Base-by-base conservation (phyloP, 1,140 invertebrate species). In the Plodia interpunctella region DNA sequence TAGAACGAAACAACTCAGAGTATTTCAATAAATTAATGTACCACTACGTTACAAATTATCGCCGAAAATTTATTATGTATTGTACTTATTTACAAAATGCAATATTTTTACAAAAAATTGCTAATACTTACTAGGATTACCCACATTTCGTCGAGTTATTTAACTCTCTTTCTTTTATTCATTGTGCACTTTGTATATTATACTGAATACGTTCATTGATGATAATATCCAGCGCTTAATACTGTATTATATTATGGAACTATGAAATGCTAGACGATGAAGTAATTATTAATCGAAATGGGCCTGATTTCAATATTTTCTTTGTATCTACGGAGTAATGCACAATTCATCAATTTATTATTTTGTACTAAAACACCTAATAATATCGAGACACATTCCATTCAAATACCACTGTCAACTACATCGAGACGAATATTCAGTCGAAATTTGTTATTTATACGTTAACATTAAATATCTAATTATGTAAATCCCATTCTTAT, bases 21-120 rank as follows among this genome's bases (percentile, higher is more conserved):
- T 82, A 85, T 80, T 84, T 80, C 62, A 87, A 87, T 87, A 85
- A 87, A 86, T 88, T 86, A 88, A 82, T 81, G 72, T 78, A 80
- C 70, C 74, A 78, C 83, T 86, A 84, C 76, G 76, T 78, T 74
- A 66, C 57, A 67, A 65, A 68, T 76, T 74, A 78, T 75, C 75
- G 70, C 63, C 72, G 70, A 74, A 68, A 75, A 60, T 66, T 44
- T 77, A 66, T 67, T 72, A 66, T 68, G n/a, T 70, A 74, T 87
- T 87, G 82, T 85, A 86, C 81, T 86, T 88, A 87, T 87, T 84
- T 87, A 87, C 82, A 87, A 87, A 87, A 88, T 88, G 83, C 83
- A 84, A 73, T 78, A 79, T 70, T 76, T 71, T 74, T 77, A 78
- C 74, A 80, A 78, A 81, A 75, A 68, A 74, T 67, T 68, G 65